Evolutionary conservation across 2,888 invertebrate genomes (phyloP).

Genomic region (Horisme vitalbata): DNA sequence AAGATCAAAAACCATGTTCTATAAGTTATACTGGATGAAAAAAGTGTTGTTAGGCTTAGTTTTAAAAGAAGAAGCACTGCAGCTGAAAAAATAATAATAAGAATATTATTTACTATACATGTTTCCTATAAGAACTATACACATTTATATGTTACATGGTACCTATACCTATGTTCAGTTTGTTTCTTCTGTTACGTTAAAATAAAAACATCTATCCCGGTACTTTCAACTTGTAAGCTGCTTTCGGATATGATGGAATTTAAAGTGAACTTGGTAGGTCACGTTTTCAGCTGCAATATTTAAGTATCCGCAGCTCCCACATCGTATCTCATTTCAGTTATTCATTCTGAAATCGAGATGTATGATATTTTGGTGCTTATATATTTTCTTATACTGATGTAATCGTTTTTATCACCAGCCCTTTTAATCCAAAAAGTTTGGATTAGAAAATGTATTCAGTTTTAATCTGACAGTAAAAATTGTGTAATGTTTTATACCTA

Average conservation of each 20-base stretch:
- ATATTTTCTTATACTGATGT: too few relatives aligned
- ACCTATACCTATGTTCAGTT: conserved; percentile 19
- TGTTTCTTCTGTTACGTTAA: conserved; percentile 20
- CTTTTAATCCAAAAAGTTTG: too few relatives aligned
- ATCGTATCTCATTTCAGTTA: conserved; percentile 17
- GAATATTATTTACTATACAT: conserved; percentile 30
- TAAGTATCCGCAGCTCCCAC: conserved; percentile 17
- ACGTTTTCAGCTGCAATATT: conserved; percentile 22
- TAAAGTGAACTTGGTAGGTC: conserved; percentile 12
- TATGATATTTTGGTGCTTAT: too few relatives aligned
- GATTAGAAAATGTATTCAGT: too few relatives aligned
- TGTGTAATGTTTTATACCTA: too few relatives aligned
- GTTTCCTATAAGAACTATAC: conserved; percentile 20
- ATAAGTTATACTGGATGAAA: too few relatives aligned
- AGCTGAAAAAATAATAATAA: conserved; percentile 29
- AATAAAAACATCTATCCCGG: neutral
- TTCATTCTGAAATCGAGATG: conserved; percentile 13
- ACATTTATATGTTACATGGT: too few relatives aligned
- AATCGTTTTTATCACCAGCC: too few relatives aligned
- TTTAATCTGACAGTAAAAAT: too few relatives aligned
- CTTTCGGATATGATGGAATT: conserved; percentile 9
- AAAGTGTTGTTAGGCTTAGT: too few relatives aligned
- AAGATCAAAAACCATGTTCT: too few relatives aligned
- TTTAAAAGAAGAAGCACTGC: too few relatives aligned
- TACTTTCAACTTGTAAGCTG: neutral